These are phyloP conservation scores for Sphaerophoria rueppellii DNA, from an alignment of 2,888 invertebrate species.

Conservation along the genomic window DNA sequence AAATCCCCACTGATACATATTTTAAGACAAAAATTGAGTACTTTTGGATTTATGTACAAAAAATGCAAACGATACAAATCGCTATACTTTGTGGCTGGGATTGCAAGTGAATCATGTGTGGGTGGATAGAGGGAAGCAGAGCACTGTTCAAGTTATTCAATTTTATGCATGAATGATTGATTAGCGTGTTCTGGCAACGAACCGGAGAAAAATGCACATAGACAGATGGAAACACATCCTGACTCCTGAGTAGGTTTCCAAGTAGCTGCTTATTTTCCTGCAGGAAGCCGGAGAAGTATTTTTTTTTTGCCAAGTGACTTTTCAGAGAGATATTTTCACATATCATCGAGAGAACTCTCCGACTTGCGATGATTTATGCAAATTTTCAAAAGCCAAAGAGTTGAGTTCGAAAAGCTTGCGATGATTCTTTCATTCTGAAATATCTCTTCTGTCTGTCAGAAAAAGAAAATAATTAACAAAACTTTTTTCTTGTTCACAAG, in stretches of 20 bases:
- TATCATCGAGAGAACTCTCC: not conserved
- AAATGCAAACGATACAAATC: slow-evolving; percentile 37
- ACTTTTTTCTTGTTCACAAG: not conserved
- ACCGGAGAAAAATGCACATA: not conserved
- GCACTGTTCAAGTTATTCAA: slow-evolving; percentile 32
- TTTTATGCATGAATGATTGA: slow-evolving; percentile 56
- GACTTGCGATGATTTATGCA: slow-evolving; percentile 13
- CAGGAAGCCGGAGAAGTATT: not conserved
- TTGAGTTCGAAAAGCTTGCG: not conserved
- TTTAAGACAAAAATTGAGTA: not conserved
- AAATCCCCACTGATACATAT: slow-evolving; percentile 2
- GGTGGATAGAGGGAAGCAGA: not conserved
- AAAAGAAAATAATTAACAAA: slow-evolving; percentile 25
- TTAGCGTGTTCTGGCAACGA: slow-evolving; percentile 11
- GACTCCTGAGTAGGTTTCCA: not conserved
- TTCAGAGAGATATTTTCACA: not conserved
- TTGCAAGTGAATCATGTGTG: not conserved
- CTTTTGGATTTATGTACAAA: not conserved
- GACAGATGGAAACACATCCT: not conserved
- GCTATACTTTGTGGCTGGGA: slow-evolving; percentile 27
- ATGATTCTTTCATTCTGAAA: not conserved
- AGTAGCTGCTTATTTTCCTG: not conserved
- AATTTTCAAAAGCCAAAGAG: not conserved
- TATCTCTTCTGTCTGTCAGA: not conserved
- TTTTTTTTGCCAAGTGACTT: slow-evolving; percentile 9